A percentile compares a stretch with the other conserved stretches of the same genome.
Conservation (phyloP, 2,797 vertebrate species). For the Thamnophis elegans region DNA sequence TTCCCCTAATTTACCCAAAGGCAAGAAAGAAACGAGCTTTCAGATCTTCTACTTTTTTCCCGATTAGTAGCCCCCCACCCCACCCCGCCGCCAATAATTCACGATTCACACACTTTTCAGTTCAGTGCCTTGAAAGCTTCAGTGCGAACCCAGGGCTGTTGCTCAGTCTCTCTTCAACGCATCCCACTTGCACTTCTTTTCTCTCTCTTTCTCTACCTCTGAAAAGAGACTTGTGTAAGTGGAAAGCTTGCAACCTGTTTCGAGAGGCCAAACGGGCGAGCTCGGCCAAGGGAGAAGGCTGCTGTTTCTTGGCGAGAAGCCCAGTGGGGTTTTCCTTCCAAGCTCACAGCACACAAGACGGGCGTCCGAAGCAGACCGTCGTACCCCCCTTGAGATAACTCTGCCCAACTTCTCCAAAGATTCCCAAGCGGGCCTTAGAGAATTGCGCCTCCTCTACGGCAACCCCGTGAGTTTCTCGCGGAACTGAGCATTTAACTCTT, state of each 20-base stretch:
- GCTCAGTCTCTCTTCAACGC: neutral
- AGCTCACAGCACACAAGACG: neutral
- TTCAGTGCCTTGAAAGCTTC: neutral
- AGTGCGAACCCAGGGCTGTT: neutral
- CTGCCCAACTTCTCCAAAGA: neutral
- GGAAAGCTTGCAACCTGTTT: neutral
- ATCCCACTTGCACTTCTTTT: neutral
- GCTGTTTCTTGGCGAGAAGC: neutral
- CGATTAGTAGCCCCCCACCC: neutral
- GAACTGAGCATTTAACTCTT: slow-evolving; percentile 53
- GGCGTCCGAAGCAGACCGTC: neutral
- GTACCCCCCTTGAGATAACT: too few species aligned
- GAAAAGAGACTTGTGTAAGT: neutral
- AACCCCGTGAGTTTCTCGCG: slow-evolving; percentile 17
- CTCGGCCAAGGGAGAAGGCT: neutral
- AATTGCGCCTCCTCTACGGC: neutral
- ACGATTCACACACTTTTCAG: slow-evolving; percentile 30
- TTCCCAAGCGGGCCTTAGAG: neutral
- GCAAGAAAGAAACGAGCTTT: neutral
- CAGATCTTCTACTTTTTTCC: too few species aligned
- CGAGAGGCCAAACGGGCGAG: neutral
- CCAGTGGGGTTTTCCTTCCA: neutral
- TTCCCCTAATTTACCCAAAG: neutral
- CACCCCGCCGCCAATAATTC: neutral
- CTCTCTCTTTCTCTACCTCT: neutral